phyloP scores from a whole-genome alignment of 2,888 invertebrate species.

The Germaria angustata region DNA sequence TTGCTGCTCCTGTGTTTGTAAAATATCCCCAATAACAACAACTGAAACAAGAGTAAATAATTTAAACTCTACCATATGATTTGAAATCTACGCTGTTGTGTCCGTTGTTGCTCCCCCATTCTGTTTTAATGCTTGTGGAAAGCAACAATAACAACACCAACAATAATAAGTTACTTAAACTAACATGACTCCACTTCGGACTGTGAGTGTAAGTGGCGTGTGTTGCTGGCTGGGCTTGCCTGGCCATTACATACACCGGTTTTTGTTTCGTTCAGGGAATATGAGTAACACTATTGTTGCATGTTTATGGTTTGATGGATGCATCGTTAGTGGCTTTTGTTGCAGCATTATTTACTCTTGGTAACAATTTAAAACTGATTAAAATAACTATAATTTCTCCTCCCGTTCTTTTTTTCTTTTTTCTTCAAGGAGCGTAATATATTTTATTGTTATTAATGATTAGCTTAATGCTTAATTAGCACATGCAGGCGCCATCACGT shows the following conservation, averaged over 20 bases:
- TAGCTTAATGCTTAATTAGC: conserved; percentile 31
- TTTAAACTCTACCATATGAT: not conserved
- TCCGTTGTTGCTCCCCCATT: conserved; percentile 10
- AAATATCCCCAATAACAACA: not conserved
- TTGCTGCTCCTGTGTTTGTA: not conserved
- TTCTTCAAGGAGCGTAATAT: not conserved
- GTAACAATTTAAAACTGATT: conserved; percentile 16
- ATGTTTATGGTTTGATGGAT: not conserved
- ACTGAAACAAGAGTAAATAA: not conserved
- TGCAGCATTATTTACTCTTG: conserved; percentile 2
- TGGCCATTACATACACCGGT: conserved; percentile 10
- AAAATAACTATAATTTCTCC: conserved; percentile 20
- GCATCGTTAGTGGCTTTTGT: conserved; percentile 26
- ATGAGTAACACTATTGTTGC: not conserved
- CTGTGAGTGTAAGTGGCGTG: not conserved
- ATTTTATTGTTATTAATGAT: not conserved
- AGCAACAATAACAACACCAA: not conserved
- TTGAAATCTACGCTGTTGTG: not conserved
- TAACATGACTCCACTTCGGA: not conserved
- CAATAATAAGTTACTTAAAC: not conserved
- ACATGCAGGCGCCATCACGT: conserved; percentile 37
- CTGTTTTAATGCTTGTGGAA: not conserved
- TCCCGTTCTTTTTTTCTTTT: not conserved
- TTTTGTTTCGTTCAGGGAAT: not conserved
- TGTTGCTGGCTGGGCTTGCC: not conserved